A percentile compares a stretch with the other conserved stretches of the same genome.
phyloP scores from a whole-genome alignment of 2,888 invertebrate genomes.

The Cantharis lateralis region DNA sequence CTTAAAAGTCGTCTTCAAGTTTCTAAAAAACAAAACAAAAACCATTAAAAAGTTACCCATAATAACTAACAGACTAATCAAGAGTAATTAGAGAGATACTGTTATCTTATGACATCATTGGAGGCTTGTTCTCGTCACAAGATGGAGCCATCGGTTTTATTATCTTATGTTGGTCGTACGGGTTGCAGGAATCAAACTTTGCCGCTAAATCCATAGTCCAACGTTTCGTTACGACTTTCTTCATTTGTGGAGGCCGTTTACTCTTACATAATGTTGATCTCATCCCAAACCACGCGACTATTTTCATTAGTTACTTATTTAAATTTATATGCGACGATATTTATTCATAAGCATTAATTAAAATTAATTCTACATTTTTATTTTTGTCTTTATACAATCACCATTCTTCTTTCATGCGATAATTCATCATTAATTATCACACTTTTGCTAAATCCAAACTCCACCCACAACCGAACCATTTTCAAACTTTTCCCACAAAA shows the following conservation, averaged over 20 bases:
- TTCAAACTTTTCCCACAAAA: neutral
- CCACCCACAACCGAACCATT: neutral
- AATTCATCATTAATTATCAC: neutral
- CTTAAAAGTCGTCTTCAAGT: constrained; percentile 45
- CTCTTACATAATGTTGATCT: constrained; percentile 37
- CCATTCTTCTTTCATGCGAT: neutral
- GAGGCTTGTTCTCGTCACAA: constrained; percentile 31
- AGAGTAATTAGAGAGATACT: constrained; percentile 48
- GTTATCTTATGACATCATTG: constrained; percentile 43
- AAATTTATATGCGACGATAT: neutral
- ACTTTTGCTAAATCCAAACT: neutral
- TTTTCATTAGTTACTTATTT: constrained; percentile 4
- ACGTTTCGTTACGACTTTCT: constrained; percentile 31
- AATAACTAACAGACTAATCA: constrained; percentile 43
- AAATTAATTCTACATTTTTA: neutral
- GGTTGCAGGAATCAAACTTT: constrained; percentile 42
- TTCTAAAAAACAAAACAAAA: constrained; percentile 44
- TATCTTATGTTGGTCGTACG: constrained; percentile 34
- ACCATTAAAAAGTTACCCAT: constrained; percentile 36
- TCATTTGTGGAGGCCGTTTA: constrained; percentile 32
- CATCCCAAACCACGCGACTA: constrained; percentile 32
- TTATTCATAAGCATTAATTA: neutral
- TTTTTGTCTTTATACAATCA: neutral
- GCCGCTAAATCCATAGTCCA: constrained; percentile 13
- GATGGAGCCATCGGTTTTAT: constrained; percentile 38